phyloP scores from a whole-genome alignment of 2,113 vertebrate genomes.

The Centropristis striata region DNA sequence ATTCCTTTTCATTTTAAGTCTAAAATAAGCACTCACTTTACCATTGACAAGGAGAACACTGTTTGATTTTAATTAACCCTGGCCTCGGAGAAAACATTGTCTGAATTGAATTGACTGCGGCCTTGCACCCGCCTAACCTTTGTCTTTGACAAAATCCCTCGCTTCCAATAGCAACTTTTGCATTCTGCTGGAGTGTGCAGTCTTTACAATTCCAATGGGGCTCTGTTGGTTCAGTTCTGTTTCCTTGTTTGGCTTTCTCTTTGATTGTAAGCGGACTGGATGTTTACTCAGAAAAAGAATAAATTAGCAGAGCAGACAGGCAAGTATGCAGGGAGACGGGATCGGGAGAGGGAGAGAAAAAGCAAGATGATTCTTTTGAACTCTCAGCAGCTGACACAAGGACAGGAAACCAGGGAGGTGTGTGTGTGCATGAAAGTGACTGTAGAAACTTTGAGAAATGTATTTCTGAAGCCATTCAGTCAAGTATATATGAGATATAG shows the following conservation, averaged over 20 bases:
- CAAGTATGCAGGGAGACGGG: neutral
- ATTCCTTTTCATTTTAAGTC: constrained; percentile 26
- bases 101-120: constrained; percentile 19
- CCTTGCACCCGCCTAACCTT: constrained; percentile 12
- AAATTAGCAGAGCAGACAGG: constrained; percentile 44
- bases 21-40: constrained; percentile 24
- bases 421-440: constrained; percentile 1
- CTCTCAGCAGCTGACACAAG: constrained; percentile 8
- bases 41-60: constrained; percentile 7
- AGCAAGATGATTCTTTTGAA: constrained; percentile 21
- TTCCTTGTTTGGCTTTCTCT: constrained; percentile 55
- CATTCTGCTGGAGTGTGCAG: constrained; percentile 43
- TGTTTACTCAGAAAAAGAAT: constrained; percentile 61
- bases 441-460: constrained; percentile 12
- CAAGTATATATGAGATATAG: constrained; percentile 13
- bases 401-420: constrained; percentile 1
- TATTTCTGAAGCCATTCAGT: constrained; percentile 9
- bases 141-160: constrained; percentile 8
- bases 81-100: constrained; percentile 5
- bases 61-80: constrained; percentile 55
- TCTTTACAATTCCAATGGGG: constrained; percentile 44
- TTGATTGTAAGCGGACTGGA: constrained; percentile 54
- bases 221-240: constrained; percentile 50
- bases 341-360: constrained; percentile 9
- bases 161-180: constrained; percentile 9